Evolutionary conservation across 2,888 invertebrate genomes (phyloP).

Genomic region (Agrilus mali): DNA sequence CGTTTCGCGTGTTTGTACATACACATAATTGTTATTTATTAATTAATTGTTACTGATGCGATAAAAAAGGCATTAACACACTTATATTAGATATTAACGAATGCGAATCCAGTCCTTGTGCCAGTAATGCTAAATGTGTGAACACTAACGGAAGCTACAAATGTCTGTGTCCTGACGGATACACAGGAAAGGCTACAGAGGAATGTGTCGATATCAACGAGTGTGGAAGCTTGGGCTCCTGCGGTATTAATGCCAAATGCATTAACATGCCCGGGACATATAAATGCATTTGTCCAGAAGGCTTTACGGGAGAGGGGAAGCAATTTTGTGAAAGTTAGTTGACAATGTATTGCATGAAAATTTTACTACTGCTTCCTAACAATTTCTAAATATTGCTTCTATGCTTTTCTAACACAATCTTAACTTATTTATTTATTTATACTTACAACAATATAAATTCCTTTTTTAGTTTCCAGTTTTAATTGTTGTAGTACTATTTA

Average conservation of each 20-base stretch:
- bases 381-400: not conserved
- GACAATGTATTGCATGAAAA: slow-evolving; percentile 1
- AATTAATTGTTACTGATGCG: slow-evolving; percentile 7
- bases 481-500: too few relatives aligned
- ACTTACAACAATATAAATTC: too few relatives aligned
- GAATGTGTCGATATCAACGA: slow-evolving; percentile 65
- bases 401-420: not conserved
- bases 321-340: slow-evolving; percentile 67
- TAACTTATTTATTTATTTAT: too few relatives aligned
- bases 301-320: slow-evolving; percentile 63
- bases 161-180: slow-evolving; percentile 62
- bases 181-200: slow-evolving; percentile 44
- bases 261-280: slow-evolving; percentile 70
- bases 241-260: slow-evolving; percentile 68
- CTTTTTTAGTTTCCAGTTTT: too few relatives aligned
- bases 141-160: slow-evolving; percentile 65
- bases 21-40: not conserved
- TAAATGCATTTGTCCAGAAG: slow-evolving; percentile 63
- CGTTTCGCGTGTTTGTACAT: too few relatives aligned
- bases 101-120: slow-evolving; percentile 57
- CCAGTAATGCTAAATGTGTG: slow-evolving; percentile 55
- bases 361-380: too few relatives aligned
- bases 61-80: not conserved
- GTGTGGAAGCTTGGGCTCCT: slow-evolving; percentile 51
- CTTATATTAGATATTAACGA: slow-evolving; percentile 55